A percentile compares a stretch with the other conserved stretches of the same genome.
Evolutionary conservation across 2,797 vertebrate genomes (phyloP).

Genomic region (Siniperca undulata): DNA sequence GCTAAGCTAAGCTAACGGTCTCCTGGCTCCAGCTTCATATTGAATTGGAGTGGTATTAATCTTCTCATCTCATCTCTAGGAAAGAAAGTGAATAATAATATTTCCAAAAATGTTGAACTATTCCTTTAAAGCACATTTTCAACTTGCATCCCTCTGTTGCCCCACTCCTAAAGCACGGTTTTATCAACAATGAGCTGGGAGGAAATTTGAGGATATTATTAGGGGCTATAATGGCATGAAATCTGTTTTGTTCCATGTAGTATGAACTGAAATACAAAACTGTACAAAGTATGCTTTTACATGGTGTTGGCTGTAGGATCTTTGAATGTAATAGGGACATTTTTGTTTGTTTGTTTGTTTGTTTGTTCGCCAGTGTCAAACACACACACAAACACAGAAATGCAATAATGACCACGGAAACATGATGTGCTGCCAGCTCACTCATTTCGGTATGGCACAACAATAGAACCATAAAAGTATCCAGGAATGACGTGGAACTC

Average conservation of each 20-base stretch:
- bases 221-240: neutral
- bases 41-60: neutral
- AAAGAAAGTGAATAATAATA: neutral
- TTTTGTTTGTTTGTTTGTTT: slow-evolving; percentile 1
- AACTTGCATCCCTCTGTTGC: neutral
- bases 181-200: neutral
- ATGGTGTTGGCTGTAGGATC: neutral
- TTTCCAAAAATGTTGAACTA: neutral
- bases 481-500: slow-evolving; percentile 33
- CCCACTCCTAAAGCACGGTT: neutral
- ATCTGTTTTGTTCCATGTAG: neutral
- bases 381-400: slow-evolving; percentile 7
- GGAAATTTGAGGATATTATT: neutral
- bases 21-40: neutral
- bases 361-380: neutral
- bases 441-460: slow-evolving; percentile 36
- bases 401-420: slow-evolving; percentile 22
- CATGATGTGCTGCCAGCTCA: slow-evolving; percentile 40
- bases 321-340: neutral
- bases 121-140: neutral
- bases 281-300: neutral
- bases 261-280: neutral
- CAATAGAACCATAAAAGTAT: slow-evolving; percentile 42
- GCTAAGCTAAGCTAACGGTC: neutral
- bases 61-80: neutral